Percentiles rank a stretch among this genome's conserved stretches.
These are phyloP conservation scores for Bufo gargarizans DNA, from an alignment of 2,113 vertebrate species.

Conservation along the genomic window DNA sequence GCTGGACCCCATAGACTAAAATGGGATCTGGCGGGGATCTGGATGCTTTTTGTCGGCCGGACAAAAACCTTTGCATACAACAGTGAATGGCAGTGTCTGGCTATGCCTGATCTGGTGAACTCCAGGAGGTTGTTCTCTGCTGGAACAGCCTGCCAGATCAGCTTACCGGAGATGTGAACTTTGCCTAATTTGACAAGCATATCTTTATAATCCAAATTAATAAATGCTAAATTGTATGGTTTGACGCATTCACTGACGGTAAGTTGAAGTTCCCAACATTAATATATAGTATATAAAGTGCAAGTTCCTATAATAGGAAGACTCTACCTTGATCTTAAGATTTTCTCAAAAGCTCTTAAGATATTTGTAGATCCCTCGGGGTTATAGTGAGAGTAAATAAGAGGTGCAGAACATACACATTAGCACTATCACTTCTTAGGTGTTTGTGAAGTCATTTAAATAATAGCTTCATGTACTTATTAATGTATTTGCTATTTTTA, in stretches of 20 bases:
- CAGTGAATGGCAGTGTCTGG: no score
- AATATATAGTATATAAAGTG: neutral
- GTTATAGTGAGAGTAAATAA: conserved; percentile 26
- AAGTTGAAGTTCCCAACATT: neutral
- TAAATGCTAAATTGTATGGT: no score
- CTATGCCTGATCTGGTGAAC: no score
- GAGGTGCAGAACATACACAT: conserved; percentile 44
- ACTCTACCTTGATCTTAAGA: neutral
- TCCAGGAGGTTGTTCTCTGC: no score
- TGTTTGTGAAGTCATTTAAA: conserved; percentile 41
- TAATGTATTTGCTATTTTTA: conserved; percentile 43
- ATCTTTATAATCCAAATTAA: no score
- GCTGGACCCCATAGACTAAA: no score
- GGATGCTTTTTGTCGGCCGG: no score
- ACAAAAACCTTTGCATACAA: no score
- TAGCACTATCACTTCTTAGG: conserved; percentile 48
- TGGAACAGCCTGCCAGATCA: no score
- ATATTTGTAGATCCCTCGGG: neutral
- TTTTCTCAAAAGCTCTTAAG: neutral
- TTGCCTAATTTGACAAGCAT: no score
- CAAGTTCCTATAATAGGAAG: neutral
- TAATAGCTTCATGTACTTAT: conserved; percentile 34
- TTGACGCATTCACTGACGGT: neutral
- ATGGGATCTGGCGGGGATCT: no score
- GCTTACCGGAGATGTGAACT: no score